Percentiles rank a stretch among this genome's conserved stretches.
Conservation (phyloP, 2,113 vertebrate genomes). For the Jaculus jaculus region DNA sequence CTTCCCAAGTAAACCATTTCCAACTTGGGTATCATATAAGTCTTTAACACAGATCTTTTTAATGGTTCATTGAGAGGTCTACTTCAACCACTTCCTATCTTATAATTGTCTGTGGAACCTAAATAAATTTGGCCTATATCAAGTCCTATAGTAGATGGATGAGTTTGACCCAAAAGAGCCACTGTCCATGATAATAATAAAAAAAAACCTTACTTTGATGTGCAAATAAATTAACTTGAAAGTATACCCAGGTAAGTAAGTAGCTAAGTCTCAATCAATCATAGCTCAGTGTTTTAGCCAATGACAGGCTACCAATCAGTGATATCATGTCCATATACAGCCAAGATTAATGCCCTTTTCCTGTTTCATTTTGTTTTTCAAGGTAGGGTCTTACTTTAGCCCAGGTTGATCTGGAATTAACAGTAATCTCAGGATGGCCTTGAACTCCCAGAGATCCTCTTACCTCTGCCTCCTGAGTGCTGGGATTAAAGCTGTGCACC, state of each 20-base stretch:
- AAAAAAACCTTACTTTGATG: neutral
- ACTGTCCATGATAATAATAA: neutral
- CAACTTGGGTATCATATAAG: neutral
- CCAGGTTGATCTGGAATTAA: too few species aligned
- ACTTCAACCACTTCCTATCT: slow-evolving; percentile 19
- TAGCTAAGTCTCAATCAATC: neutral
- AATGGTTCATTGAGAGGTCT: neutral
- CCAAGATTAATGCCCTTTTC: neutral
- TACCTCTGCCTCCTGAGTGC: too few species aligned
- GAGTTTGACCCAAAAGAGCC: neutral
- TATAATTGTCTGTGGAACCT: neutral
- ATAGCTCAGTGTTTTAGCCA: neutral
- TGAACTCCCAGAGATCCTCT: too few species aligned
- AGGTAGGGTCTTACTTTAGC: too few species aligned
- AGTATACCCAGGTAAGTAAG: neutral
- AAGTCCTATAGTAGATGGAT: neutral
- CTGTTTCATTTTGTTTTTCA: too few species aligned
- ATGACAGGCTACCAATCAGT: neutral
- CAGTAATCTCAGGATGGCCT: too few species aligned
- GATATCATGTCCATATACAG: neutral
- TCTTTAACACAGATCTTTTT: slow-evolving; percentile 33
- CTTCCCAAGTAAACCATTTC: slow-evolving; percentile 55
- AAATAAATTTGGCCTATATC: neutral
- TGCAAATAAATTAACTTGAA: neutral
- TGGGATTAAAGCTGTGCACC: too few species aligned